Evolutionary conservation across 2,113 vertebrate species (phyloP).

Genomic region (Oreochromis tanganicae): DNA sequence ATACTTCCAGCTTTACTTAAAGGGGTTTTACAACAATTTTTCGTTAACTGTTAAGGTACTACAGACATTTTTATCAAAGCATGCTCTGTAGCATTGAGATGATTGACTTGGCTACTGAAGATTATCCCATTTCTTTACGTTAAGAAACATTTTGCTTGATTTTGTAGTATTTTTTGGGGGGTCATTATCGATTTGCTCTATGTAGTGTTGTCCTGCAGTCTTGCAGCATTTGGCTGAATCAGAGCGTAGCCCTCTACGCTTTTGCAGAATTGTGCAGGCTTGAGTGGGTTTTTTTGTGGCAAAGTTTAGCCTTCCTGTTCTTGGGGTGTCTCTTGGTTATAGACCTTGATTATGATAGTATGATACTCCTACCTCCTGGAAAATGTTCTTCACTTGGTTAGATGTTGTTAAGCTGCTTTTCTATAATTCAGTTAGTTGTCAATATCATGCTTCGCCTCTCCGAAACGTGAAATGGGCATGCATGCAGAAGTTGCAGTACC

Average conservation of each 20-base stretch:
- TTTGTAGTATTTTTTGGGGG: not conserved
- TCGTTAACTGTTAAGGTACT: not conserved
- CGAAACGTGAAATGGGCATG: not conserved
- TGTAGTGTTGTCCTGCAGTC: not conserved
- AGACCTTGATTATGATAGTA: not conserved
- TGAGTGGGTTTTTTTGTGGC: not conserved
- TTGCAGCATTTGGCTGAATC: not conserved
- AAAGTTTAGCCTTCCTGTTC: not conserved
- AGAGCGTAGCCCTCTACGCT: not conserved
- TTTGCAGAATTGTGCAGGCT: not conserved
- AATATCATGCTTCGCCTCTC: not conserved
- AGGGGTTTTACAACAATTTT: not conserved
- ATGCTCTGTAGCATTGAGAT: not conserved
- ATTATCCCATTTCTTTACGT: not conserved
- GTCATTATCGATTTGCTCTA: not conserved
- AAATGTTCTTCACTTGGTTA: not conserved
- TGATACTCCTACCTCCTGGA: not conserved
- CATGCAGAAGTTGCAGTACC: not conserved
- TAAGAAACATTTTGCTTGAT: not conserved
- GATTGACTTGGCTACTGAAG: not conserved
- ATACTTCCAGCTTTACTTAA: not conserved
- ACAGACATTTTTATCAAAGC: not conserved
- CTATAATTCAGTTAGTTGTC: not conserved
- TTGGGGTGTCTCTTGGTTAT: not conserved
- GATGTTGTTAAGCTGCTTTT: not conserved